Evolutionary conservation across 2,797 vertebrate genomes (phyloP).

Genomic region (Threskiornis aethiopicus): DNA sequence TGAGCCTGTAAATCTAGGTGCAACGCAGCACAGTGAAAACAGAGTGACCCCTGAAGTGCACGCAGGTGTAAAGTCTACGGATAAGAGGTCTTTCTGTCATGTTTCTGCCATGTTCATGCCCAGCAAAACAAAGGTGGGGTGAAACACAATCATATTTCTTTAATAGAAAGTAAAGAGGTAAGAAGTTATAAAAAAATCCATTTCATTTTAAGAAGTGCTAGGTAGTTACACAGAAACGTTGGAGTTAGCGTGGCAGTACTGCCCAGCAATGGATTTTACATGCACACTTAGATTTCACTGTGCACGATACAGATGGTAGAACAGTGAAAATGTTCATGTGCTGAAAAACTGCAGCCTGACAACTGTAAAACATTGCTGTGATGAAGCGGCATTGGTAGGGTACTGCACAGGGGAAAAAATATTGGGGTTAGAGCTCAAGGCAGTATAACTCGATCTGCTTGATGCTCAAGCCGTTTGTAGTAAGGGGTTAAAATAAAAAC

Average conservation of each 20-base stretch:
- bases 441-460: neutral
- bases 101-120: neutral
- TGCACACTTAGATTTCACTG: no score
- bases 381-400: neutral
- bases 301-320: rapidly evolving
- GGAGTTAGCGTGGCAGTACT: neutral
- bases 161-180: neutral
- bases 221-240: neutral
- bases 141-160: neutral
- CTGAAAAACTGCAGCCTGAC: neutral
- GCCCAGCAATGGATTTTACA: neutral
- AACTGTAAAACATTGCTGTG: neutral
- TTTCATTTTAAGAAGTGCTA: neutral
- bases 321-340: rapidly evolving
- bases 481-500: neutral
- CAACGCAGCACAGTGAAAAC: rapidly evolving
- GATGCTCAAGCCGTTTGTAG: neutral
- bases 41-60: neutral
- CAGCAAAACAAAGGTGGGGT: neutral
- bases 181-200: neutral
- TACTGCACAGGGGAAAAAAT: neutral
- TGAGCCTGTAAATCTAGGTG: neutral
- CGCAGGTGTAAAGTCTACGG: rapidly evolving
- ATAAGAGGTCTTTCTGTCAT: neutral
- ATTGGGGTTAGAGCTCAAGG: neutral